These are phyloP conservation scores for Chitala chitala DNA, from an alignment of 2,113 vertebrate species.

Conservation along the genomic window DNA sequence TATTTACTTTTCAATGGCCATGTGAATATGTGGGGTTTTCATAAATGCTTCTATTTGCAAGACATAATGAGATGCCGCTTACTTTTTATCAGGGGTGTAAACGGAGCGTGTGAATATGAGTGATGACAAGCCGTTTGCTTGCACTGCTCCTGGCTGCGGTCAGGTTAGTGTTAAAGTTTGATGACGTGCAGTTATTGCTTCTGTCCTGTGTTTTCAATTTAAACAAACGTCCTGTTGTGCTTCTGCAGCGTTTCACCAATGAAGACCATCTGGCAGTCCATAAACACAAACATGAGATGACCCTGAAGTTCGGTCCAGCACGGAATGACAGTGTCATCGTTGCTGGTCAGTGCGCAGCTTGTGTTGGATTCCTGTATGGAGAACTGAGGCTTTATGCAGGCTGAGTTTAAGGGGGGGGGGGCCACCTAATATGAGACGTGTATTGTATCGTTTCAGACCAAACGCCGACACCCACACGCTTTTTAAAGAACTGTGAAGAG, in stretches of 20 bases:
- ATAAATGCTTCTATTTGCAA: not conserved
- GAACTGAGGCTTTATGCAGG: not conserved
- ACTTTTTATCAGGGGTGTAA: slow-evolving; percentile 60
- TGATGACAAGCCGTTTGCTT: slow-evolving; percentile 99
- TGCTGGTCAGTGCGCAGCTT: slow-evolving; percentile 73
- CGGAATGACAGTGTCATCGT: slow-evolving; percentile 96
- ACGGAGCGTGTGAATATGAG: slow-evolving; percentile 97
- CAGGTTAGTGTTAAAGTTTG: slow-evolving; percentile 67
- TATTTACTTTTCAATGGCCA: too few relatives aligned
- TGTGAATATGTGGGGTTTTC: not conserved
- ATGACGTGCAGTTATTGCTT: not conserved
- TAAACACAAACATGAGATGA: slow-evolving; percentile 99
- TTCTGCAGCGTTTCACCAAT: slow-evolving; percentile 93
- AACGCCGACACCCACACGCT: slow-evolving; percentile 95
- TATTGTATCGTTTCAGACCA: slow-evolving; percentile 80
- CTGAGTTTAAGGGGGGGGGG: too few relatives aligned
- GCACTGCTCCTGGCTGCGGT: slow-evolving; percentile 96
- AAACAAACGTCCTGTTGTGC: not conserved
- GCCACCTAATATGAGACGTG: too few relatives aligned
- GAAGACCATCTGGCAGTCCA: slow-evolving; percentile 99
- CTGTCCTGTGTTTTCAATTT: not conserved
- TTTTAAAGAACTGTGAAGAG: slow-evolving; percentile 98
- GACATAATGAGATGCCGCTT: not conserved
- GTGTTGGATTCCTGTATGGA: not conserved
- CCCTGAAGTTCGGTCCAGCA: slow-evolving; percentile 97